Percentiles rank a stretch among this genome's conserved stretches.
phyloP scores from a whole-genome alignment of 2,113 vertebrate species.

The Dasypus novemcinctus region DNA sequence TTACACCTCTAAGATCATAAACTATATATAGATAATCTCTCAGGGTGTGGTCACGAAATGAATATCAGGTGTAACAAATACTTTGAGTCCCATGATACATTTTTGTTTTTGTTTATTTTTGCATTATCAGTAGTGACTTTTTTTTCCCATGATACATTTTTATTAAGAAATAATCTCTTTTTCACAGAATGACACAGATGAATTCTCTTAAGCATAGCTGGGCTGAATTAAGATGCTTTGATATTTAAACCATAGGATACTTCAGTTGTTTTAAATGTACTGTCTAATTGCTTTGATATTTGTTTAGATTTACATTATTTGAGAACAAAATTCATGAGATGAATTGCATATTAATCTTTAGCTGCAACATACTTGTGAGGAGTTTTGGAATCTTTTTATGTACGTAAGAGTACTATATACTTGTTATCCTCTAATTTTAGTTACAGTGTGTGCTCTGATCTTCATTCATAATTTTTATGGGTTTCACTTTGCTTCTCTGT shows the following conservation, averaged over 20 bases:
- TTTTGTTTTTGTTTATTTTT: too few species aligned
- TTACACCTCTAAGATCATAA: background rate
- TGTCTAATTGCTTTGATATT: background rate
- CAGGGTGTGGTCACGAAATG: background rate
- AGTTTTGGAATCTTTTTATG: background rate
- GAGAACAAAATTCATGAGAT: background rate
- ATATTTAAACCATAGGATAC: background rate
- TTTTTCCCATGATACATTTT: background rate
- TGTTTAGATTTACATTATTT: background rate
- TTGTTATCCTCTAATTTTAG: background rate
- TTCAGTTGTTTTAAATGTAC: background rate
- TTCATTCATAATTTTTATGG: background rate
- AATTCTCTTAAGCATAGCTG: background rate
- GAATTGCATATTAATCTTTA: background rate
- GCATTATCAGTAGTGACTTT: too few species aligned
- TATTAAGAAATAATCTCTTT: constrained; percentile 30
- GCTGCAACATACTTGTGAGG: background rate
- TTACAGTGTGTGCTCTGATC: background rate
- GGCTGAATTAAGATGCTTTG: background rate
- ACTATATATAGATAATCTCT: background rate
- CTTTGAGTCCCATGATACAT: background rate
- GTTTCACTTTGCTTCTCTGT: background rate
- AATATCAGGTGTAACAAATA: background rate
- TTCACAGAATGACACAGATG: background rate
- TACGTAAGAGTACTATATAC: background rate